These are phyloP conservation scores for Athene cunicularia DNA, from an alignment of 2,113 vertebrate species.

Conservation along the genomic window DNA sequence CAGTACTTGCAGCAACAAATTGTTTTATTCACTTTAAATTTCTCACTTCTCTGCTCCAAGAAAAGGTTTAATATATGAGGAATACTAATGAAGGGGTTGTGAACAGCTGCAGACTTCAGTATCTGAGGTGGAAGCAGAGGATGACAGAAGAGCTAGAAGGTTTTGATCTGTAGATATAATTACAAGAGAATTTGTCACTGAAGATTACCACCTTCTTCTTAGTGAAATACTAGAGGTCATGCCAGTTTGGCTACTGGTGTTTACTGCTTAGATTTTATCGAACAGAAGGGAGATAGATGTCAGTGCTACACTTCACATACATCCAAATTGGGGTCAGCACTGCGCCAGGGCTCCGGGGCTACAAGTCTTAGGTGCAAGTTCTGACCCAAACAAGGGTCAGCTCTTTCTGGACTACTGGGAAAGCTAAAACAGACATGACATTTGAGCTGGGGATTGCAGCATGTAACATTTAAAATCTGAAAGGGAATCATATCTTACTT, in stretches of 20 bases:
- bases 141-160: background rate
- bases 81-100: background rate
- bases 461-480: background rate
- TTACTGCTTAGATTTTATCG: background rate
- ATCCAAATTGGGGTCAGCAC: background rate
- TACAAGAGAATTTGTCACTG: background rate
- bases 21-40: background rate
- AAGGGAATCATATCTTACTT: background rate
- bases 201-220: background rate
- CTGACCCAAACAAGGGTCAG: background rate
- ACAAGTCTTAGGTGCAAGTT: background rate
- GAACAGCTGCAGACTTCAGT: background rate
- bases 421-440: accelerated
- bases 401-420: background rate
- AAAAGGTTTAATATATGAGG: background rate
- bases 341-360: accelerated
- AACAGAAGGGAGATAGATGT: background rate
- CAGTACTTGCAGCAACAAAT: background rate
- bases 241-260: background rate
- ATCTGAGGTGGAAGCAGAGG: background rate
- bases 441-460: background rate
- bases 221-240: background rate
- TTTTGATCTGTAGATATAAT: background rate
- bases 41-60: background rate
- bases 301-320: background rate